These are phyloP conservation scores for Ceratotherium simum DNA, from an alignment of 2,113 vertebrate species.

Conservation along the genomic window DNA sequence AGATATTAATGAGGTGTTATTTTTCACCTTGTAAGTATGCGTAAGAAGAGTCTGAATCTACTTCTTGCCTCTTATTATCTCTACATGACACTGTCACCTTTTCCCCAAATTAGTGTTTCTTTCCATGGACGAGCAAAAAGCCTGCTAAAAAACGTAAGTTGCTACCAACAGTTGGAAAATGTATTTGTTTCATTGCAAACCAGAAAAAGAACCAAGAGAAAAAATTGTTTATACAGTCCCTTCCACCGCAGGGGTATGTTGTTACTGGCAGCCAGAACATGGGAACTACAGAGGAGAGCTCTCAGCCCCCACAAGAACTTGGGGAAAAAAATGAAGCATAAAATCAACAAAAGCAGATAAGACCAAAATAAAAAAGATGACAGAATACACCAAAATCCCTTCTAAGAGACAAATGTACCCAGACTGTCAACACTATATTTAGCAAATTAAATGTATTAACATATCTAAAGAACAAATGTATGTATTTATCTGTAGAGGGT, in stretches of 20 bases:
- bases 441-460: not conserved
- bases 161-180: not conserved
- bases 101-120: not conserved
- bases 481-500: not conserved
- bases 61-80: not conserved
- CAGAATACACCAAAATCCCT: not conserved
- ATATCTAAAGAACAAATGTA: not conserved
- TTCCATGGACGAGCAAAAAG: not conserved
- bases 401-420: not conserved
- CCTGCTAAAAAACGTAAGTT: not conserved
- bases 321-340: not conserved
- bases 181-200: not conserved
- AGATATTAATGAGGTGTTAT: not conserved
- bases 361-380: not conserved
- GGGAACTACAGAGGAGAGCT: not conserved
- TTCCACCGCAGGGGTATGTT: not conserved
- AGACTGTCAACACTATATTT: not conserved
- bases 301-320: not conserved
- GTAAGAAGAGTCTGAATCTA: not conserved
- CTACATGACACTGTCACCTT: not conserved
- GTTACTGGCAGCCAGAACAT: not conserved
- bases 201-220: not conserved
- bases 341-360: conserved; percentile 4
- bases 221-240: not conserved
- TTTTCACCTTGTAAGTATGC: not conserved